phyloP scores from a whole-genome alignment of 2,797 vertebrate genomes.

The Typhlichthys subterraneus region DNA sequence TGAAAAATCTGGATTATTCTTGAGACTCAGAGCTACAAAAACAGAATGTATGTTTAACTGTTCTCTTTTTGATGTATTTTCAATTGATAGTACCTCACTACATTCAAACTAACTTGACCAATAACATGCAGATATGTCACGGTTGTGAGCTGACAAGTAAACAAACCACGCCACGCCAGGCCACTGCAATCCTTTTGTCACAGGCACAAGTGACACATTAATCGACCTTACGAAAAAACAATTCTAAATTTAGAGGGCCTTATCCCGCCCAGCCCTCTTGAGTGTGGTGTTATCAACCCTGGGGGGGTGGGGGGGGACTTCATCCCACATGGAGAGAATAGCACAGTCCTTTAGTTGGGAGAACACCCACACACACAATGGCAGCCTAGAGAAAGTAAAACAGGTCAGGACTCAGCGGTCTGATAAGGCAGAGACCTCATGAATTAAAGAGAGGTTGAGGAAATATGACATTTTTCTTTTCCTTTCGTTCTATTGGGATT shows the following conservation, averaged over 20 bases:
- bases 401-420: conserved; percentile 75
- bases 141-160: conserved; percentile 24
- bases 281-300: conserved; percentile 72
- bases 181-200: conserved; percentile 51
- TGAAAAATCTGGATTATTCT: too few relatives aligned
- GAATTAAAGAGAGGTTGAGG: conserved; percentile 76
- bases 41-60: too few relatives aligned
- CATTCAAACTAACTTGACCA: conserved; percentile 13
- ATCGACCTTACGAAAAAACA: conserved; percentile 69
- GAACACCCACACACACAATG: conserved; percentile 70
- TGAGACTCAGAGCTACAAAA: too few relatives aligned
- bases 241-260: conserved; percentile 68
- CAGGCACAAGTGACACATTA: conserved; percentile 63
- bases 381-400: conserved; percentile 76
- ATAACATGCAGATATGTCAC: too few relatives aligned
- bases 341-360: conserved; percentile 54
- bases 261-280: conserved; percentile 60
- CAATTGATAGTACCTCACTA: not conserved
- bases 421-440: conserved; percentile 78
- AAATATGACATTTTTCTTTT: conserved; percentile 78
- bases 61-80: too few relatives aligned
- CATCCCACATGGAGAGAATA: conserved; percentile 48
- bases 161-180: conserved; percentile 32
- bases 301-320: conserved; percentile 50
- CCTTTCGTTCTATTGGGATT: conserved; percentile 74